Evolutionary conservation across 1,140 invertebrate genomes (phyloP), one percentile per base, ranked within the genome.

Genomic region (Zaprionus lachaisei): DNA sequence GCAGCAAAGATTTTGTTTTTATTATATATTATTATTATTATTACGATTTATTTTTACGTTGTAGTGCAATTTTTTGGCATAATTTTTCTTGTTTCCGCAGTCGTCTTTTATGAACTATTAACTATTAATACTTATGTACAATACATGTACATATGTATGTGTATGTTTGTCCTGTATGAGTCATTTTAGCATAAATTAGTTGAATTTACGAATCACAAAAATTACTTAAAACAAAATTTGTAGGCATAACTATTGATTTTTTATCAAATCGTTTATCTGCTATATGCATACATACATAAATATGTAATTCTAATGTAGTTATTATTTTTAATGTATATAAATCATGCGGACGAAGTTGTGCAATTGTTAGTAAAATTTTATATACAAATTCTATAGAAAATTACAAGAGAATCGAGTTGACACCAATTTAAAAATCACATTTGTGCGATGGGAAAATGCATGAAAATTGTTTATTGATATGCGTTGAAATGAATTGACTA

Each of bases 111-210:
- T 47, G 14, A 44, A 62, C 11, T 60, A 41, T 62, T 47, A 9
- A 47, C n/a, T 44, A 65, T 65, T 22, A 37, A 37, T 9, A 60
- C n/a, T 12, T 28, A 63, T 64, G 34, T 44, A 56, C 34, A 24
- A 24, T 44, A 44, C 24, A 24, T 71, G 22, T 58, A 62, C 26
- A 41, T 47, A 24, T 71, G 28, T 66, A 56, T 44, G 31, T 34
- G 41, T 44, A 47, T 51, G 47, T 47, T 9, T 47, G 41, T 7
- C 41, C 41, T 56, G 58, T 69, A 80, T 87, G 77, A 86, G 84
- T 86, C 80, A 89, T 72, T 83, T 76, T 87, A 89, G 84, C 77
- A 75, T 89, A 83, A 72, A 89, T 89, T 87, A 87, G 83, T 80
- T 89, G 63, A 87, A 87, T 89, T 87, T 78, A 74, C 56, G 57